Percentiles rank a stretch among this genome's conserved stretches.
These are phyloP conservation scores for Camelus dromedarius DNA, from an alignment of 2,113 vertebrate species.

Conservation along the genomic window DNA sequence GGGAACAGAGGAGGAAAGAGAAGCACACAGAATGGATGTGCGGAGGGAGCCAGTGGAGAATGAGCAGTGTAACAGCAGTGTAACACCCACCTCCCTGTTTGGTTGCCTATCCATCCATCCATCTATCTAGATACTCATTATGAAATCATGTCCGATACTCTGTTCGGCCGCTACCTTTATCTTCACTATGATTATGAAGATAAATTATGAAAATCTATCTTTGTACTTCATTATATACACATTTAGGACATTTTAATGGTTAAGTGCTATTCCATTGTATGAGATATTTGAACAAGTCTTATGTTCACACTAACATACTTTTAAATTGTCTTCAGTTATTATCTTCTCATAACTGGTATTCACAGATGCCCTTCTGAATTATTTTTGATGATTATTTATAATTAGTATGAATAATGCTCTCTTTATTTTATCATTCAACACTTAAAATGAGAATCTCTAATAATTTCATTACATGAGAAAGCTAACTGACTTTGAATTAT, in stretches of 20 bases:
- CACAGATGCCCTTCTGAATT: background rate
- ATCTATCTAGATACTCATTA: background rate
- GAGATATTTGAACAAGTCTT: background rate
- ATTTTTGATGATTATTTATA: slow-evolving; percentile 46
- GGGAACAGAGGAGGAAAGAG: background rate
- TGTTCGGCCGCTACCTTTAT: background rate
- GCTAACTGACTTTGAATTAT: background rate
- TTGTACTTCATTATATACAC: background rate
- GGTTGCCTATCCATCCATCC: background rate
- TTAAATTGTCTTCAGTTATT: slow-evolving; percentile 33
- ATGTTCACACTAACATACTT: slow-evolving; percentile 4
- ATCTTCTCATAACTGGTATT: slow-evolving; percentile 6
- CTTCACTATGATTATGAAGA: background rate
- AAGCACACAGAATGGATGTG: background rate
- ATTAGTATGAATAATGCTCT: slow-evolving; percentile 18
- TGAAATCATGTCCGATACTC: background rate
- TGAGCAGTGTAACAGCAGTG: background rate
- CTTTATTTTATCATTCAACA: slow-evolving; percentile 28
- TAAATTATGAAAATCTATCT: background rate
- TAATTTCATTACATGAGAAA: slow-evolving; percentile 23
- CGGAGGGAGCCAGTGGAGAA: background rate
- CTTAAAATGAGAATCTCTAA: slow-evolving; percentile 27
- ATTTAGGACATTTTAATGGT: background rate
- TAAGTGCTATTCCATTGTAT: background rate
- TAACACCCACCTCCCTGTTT: background rate